Percentiles rank a stretch among this genome's conserved stretches.
These are phyloP conservation scores for Danio albolineatus DNA, from an alignment of 2,797 vertebrate genomes.

Conservation along the genomic window DNA sequence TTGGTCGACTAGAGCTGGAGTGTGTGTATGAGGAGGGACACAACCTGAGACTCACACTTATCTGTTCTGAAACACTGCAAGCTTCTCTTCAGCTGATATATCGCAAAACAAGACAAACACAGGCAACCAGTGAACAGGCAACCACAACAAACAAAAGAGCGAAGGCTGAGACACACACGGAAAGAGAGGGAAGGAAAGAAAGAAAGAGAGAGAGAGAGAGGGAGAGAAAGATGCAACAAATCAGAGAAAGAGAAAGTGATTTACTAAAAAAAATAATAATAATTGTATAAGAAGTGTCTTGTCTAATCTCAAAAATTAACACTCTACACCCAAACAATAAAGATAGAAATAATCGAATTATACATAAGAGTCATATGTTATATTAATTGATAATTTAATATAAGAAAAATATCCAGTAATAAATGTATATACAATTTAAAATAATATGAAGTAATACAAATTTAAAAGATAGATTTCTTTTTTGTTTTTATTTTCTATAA, in stretches of 20 bases:
- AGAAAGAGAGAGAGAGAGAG: constrained; percentile 10
- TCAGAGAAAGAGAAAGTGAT: constrained; percentile 29
- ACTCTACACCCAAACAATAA: not conserved
- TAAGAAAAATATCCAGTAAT: too few species aligned
- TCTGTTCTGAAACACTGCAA: constrained; percentile 46
- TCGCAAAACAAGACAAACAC: constrained; percentile 42
- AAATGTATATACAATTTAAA: too few species aligned
- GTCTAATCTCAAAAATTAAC: not conserved
- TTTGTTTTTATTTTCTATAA: too few species aligned
- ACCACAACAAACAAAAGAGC: constrained; percentile 37
- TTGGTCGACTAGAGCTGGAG: constrained; percentile 2
- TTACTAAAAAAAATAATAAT: constrained; percentile 5
- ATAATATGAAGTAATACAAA: too few species aligned
- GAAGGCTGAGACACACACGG: not conserved
- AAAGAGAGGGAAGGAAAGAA: constrained; percentile 49
- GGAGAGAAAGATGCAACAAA: not conserved
- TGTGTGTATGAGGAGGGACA: not conserved
- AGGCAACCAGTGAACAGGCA: constrained; percentile 30
- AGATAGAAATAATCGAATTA: not conserved
- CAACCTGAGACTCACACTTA: constrained; percentile 28
- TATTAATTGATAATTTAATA: too few species aligned
- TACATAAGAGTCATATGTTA: too few species aligned
- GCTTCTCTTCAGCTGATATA: constrained; percentile 36
- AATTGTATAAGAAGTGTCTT: too few species aligned
- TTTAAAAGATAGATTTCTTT: too few species aligned